Base-by-base conservation (phyloP, 2,113 vertebrate genomes). In the Silurus glanis region DNA sequence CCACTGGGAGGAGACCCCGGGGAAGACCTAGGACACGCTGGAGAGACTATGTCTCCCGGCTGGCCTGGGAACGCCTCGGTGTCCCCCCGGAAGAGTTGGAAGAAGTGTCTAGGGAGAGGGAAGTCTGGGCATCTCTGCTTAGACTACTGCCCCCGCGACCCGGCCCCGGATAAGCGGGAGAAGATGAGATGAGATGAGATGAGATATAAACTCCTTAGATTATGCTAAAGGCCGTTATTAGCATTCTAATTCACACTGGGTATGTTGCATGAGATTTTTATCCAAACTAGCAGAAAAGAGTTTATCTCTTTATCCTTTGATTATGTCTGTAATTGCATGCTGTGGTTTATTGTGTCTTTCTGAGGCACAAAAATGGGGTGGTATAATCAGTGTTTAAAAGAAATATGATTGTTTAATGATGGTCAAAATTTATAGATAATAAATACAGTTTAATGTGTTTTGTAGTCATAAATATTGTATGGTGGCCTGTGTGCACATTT, bases 381-480 rank as follows among this genome's bases (percentile, higher is more conserved):
- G 23, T 1, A 49, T 25, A 37, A 84, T 84, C n/a, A 67, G 59
- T 69, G 53, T 83, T 83, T 80, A 83, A 83, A 67, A 47, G 45
- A 49, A 10, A 71, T 25, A 45, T 84, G 51, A 80, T 71, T 87
- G 55, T 87, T 87, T 87, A 51, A 87, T 67, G 55, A 51, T 28
- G 51, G n/a, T 17, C 10, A 28, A 71, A 79, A 87, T 87, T 37
- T 81, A 86, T 71, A 64, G 74, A 71, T 83, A 56, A 79, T 81
- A 71, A 84, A 37, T 51, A 67, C 2, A 56, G 25, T 69, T 51
- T 53, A 79, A 79, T 69, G 53, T 78, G 71, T 80, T 80, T 21
- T 53, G 23, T 45, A 56, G 5, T 16, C 19, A 71, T 71, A 86
- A 86, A 71, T 49, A 64, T 10, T 16, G 62, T 16, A 25, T 4